A percentile compares a stretch with the other conserved stretches of the same genome.
Evolutionary conservation across 2,797 vertebrate species (phyloP).

Genomic region (Enteromius trimaculatus): DNA sequence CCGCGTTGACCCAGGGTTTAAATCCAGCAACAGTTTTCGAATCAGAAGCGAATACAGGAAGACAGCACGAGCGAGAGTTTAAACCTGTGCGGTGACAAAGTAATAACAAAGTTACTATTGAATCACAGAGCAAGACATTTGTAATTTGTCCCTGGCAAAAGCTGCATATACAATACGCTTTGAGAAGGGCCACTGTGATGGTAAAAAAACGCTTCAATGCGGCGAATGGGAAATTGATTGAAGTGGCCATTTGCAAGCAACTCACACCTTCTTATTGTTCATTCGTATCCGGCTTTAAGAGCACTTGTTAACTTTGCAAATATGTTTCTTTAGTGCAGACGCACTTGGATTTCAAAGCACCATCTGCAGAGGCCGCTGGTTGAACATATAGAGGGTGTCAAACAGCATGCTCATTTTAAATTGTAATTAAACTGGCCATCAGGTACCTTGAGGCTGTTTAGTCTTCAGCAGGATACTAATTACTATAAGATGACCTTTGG

Average conservation of each 20-base stretch:
- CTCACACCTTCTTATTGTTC: constrained; percentile 43
- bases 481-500: constrained; percentile 88
- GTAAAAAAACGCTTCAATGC: background rate
- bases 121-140: constrained; percentile 45
- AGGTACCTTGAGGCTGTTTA: constrained; percentile 87
- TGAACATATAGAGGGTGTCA: constrained; percentile 85
- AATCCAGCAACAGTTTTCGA: constrained; percentile 16
- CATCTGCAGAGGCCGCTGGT: constrained; percentile 74
- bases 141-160: constrained; percentile 27
- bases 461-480: constrained; percentile 88
- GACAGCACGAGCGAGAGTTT: constrained; percentile 3
- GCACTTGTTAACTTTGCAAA: constrained; percentile 67
- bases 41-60: constrained; percentile 24
- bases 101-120: constrained; percentile 42
- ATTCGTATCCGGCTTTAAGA: constrained; percentile 34
- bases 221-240: constrained; percentile 46
- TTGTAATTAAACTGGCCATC: constrained; percentile 88
- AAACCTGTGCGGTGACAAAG: constrained; percentile 1
- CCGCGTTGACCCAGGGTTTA: constrained; percentile 29
- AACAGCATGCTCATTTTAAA: constrained; percentile 84
- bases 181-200: constrained; percentile 14
- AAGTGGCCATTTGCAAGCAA: constrained; percentile 48
- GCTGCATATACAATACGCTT: constrained; percentile 30
- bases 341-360: constrained; percentile 79
- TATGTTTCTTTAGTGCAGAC: constrained; percentile 70